Evolutionary conservation across 2,888 invertebrate genomes (phyloP), one percentile per base, ranked within the genome.

Genomic region (Drosophila subsilvestris): DNA sequence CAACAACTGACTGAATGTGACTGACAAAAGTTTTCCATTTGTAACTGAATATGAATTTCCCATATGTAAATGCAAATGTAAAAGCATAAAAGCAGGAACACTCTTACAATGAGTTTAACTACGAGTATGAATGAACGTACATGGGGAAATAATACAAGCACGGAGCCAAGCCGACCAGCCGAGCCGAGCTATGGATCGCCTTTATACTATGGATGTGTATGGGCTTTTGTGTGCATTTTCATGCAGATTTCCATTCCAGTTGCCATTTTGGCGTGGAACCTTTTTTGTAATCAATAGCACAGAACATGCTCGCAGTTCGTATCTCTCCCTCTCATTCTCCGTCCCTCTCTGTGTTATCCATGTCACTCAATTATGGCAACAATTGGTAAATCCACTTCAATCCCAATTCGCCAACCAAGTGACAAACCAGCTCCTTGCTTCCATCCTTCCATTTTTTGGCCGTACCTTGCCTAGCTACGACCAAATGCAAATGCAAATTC

Each of bases 341-440:
- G 43, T 37, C 32, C 50, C 53, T 57, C 58, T 60, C 63, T 56
- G 54, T 48, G 51, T 71, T 73, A 78, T 84, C 76, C 86, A 82
- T 87, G 87, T 80, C 81, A 88, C 82, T 88, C 88, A 86, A 84
- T 88, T 88, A 81, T 81, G 79, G 78, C 76, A 80, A 89, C 82
- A 87, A 89, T 89, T 89, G 86, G 75, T 74, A 85, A 89, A 76
- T 89, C 83, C 76, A 79, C 80, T 82, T 79, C 77, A 77, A 69
- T 75, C 84, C 74, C 67, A 68, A 77, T 82, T 82, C 79, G 79
- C 80, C 75, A 80, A 84, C 86, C 78, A 82, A 84, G 69, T 77
- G 77, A 86, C 82, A 88, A 84, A 78, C 86, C 88, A 66, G 57
- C 43, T 47, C 25, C 56, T 47, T 47, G 25, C 42, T 20, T 66